phyloP scores from a whole-genome alignment of 2,888 invertebrate species.

The Scaptomyza cyrtandrae region DNA sequence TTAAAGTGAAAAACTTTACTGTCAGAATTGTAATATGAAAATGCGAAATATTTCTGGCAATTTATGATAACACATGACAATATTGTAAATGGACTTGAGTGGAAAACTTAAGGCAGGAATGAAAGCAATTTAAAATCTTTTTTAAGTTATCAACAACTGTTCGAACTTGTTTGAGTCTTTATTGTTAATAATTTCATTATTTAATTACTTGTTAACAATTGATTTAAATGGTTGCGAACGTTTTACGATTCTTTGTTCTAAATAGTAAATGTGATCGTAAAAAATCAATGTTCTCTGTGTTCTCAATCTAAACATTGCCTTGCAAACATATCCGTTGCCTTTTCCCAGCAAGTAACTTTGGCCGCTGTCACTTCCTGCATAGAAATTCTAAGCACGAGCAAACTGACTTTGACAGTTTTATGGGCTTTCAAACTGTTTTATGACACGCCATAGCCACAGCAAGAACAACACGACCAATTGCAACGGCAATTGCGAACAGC shows the following conservation, averaged over 20 bases:
- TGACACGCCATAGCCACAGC: constrained; percentile 73
- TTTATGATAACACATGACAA: constrained; percentile 28
- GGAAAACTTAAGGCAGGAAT: not conserved
- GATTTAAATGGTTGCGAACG: constrained; percentile 13
- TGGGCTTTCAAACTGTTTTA: constrained; percentile 84
- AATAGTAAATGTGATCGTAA: constrained; percentile 22
- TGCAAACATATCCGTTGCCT: constrained; percentile 61
- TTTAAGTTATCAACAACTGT: too few species aligned
- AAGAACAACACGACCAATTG: constrained; percentile 9
- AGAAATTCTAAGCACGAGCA: constrained; percentile 63
- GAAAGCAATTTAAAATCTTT: not conserved
- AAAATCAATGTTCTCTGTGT: constrained; percentile 21
- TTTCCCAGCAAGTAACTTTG: constrained; percentile 34
- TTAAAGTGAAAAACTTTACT: constrained; percentile 48
- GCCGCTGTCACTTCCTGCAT: constrained; percentile 69
- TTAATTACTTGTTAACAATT: constrained; percentile 17
- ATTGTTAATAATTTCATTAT: not conserved
- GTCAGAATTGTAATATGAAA: constrained; percentile 25
- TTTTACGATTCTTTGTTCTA: constrained; percentile 1
- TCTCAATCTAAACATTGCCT: constrained; percentile 14
- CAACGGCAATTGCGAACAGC: constrained; percentile 33
- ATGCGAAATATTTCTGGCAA: constrained; percentile 23
- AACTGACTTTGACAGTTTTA: constrained; percentile 83
- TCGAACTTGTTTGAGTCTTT: not conserved
- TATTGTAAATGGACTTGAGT: constrained; percentile 2